Evolutionary conservation across 2,797 vertebrate species (phyloP).

Genomic region (Micrastur ruficollis): DNA sequence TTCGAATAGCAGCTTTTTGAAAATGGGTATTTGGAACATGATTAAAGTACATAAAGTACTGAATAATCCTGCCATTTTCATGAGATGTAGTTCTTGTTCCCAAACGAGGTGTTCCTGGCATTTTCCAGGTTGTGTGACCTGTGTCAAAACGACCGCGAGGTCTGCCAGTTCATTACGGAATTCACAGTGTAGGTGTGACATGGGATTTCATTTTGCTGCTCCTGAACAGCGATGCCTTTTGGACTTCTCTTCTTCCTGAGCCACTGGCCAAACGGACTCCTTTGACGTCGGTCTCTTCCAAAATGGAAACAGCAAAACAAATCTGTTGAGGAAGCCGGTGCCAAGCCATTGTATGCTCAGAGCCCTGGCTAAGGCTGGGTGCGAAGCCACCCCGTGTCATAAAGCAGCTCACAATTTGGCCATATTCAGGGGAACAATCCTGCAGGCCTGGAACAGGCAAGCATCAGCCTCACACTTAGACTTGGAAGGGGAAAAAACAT

Average conservation of each 20-base stretch:
- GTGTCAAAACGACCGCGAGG: neutral
- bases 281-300: neutral
- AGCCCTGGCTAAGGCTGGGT: neutral
- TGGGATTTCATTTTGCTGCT: neutral
- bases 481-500: neutral
- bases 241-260: neutral
- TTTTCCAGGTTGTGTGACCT: neutral
- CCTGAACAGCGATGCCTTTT: neutral
- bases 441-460: neutral
- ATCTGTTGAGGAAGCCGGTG: neutral
- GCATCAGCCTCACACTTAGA: accelerated
- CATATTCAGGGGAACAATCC: neutral
- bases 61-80: neutral
- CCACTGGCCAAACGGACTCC: neutral
- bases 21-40: neutral
- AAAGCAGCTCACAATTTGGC: neutral
- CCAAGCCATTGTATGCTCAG: neutral
- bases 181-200: neutral
- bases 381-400: neutral
- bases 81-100: neutral
- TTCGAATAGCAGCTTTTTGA: neutral
- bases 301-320: neutral
- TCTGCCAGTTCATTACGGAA: neutral
- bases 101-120: neutral
- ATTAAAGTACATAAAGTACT: neutral